A percentile compares a stretch with the other conserved stretches of the same genome.
phyloP scores from a whole-genome alignment of 2,888 invertebrate species.

The Melinaea marsaeus region DNA sequence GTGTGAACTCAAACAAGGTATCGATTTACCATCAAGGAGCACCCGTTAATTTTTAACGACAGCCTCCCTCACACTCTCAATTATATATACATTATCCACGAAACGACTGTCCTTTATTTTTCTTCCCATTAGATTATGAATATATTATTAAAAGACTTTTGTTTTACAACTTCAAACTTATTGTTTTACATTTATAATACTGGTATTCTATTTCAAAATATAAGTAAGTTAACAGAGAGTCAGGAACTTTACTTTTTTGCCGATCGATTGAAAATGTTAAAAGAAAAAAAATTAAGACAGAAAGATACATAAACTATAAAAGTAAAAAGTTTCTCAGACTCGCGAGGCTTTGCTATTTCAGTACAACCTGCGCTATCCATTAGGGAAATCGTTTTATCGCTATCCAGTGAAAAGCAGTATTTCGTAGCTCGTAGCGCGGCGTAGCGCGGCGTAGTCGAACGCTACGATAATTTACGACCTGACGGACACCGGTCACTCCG shows the following conservation, averaged over 20 bases:
- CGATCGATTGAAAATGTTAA: too few relatives aligned
- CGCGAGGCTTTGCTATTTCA: conserved; percentile 1
- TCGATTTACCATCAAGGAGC: conserved; percentile 67
- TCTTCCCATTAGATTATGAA: conserved; percentile 33
- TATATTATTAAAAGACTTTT: conserved; percentile 36
- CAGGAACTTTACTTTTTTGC: too few relatives aligned
- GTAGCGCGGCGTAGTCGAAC: conserved; percentile 34
- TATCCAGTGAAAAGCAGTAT: conserved; percentile 26
- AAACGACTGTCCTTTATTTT: conserved; percentile 49
- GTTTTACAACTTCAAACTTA: background rate
- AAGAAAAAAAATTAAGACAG: background rate
- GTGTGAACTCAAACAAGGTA: conserved; percentile 37
- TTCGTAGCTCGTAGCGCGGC: conserved; percentile 16
- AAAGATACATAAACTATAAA: background rate
- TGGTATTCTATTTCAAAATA: too few relatives aligned
- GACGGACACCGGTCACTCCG: conserved; percentile 61
- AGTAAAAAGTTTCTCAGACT: background rate
- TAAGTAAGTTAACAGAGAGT: too few relatives aligned
- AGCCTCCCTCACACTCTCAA: conserved; percentile 59
- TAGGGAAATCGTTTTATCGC: conserved; percentile 28
- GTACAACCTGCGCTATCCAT: conserved; percentile 20
- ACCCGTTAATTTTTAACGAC: conserved; percentile 67
- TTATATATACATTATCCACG: conserved; percentile 55
- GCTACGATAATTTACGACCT: conserved; percentile 56
- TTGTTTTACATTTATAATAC: too few relatives aligned